Percentiles rank a stretch among this genome's conserved stretches.
phyloP scores from a whole-genome alignment of 35 echinoderm and acorn worm species.

The Apostichopus japonicus region DNA sequence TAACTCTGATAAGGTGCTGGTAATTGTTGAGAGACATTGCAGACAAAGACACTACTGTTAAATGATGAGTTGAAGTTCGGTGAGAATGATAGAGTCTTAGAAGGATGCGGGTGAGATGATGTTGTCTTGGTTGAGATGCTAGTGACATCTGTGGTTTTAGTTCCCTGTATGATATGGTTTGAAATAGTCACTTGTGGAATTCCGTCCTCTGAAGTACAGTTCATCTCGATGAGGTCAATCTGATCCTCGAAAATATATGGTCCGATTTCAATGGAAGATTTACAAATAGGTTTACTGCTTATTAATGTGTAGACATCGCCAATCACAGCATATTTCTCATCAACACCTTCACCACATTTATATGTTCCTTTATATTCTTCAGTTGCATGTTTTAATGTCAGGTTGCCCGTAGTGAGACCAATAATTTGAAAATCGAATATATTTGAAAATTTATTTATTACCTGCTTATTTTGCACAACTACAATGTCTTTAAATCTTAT shows the following conservation, averaged over 20 bases:
- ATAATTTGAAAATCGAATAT: too few relatives aligned
- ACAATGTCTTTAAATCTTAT: too few relatives aligned
- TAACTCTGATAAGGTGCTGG: too few relatives aligned
- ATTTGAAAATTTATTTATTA: too few relatives aligned
- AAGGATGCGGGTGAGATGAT: background rate
- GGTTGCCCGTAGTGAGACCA: background rate
- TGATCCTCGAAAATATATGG: background rate
- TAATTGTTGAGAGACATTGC: too few relatives aligned
- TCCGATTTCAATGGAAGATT: background rate
- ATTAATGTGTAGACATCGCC: background rate
- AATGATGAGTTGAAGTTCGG: background rate
- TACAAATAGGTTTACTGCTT: too few relatives aligned
- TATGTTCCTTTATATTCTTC: too few relatives aligned
- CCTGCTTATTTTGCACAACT: too few relatives aligned
- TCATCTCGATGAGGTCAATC: background rate
- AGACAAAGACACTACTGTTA: too few relatives aligned
- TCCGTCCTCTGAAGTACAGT: background rate
- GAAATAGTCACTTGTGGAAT: background rate
- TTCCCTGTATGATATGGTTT: background rate
- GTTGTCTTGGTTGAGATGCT: background rate
- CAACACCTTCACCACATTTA: too few relatives aligned
- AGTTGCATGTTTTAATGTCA: background rate
- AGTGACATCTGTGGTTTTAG: background rate
- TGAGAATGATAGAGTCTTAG: constrained; percentile 12
- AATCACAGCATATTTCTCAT: background rate